These are phyloP conservation scores for Blastobasis lacticolella DNA, from an alignment of 2,888 invertebrate species.

Conservation along the genomic window DNA sequence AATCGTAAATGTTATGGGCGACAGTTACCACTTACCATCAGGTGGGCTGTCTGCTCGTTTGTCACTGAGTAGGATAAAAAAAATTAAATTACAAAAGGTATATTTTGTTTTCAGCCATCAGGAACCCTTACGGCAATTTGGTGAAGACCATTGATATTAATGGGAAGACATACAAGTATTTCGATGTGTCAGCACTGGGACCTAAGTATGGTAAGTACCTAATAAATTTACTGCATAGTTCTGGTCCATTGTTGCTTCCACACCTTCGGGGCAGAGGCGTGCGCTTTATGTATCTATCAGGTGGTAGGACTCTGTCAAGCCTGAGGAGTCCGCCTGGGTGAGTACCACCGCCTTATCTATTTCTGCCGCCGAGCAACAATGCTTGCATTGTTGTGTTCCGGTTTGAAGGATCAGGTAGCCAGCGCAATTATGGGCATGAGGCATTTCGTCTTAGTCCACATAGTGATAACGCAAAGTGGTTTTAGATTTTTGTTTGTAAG, in stretches of 20 bases:
- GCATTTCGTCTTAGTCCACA: background rate
- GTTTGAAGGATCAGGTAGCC: too few species aligned
- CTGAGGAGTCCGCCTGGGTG: too few species aligned
- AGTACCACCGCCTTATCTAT: too few species aligned
- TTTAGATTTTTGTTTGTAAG: background rate
- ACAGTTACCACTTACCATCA: background rate
- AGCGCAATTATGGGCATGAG: too few species aligned
- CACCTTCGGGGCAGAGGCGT: background rate
- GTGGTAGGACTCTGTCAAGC: background rate
- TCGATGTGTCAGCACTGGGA: constrained; percentile 83
- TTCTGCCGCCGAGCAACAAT: too few species aligned
- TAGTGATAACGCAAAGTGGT: background rate
- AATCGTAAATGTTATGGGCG: too few species aligned
- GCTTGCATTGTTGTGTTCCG: background rate
- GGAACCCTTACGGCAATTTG: constrained; percentile 77
- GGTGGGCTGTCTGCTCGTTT: background rate
- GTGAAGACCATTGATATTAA: constrained; percentile 75
- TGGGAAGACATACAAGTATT: constrained; percentile 83
- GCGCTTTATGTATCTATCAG: background rate
- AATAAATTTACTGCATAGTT: background rate
- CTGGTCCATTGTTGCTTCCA: background rate
- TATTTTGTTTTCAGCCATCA: constrained; percentile 35
- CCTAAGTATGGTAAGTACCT: constrained; percentile 84
- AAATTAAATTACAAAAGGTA: background rate
- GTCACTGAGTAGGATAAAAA: background rate